Evolutionary conservation across 2,797 vertebrate genomes (phyloP).

Genomic region (Poecile montanus): DNA sequence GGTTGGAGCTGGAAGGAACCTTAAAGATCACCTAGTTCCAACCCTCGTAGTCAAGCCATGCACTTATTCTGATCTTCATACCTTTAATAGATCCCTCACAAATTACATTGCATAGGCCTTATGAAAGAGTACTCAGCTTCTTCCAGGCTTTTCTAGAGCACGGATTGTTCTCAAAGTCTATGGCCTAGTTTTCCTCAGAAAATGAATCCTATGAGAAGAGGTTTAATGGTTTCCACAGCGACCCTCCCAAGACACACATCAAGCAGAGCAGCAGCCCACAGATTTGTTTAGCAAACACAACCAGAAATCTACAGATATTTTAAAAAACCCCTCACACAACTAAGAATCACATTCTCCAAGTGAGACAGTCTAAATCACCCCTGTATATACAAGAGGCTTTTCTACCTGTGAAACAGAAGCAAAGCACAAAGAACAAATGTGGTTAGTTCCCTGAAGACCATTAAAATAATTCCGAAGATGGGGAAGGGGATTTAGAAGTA

Average conservation of each 20-base stretch:
- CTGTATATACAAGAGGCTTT: background rate
- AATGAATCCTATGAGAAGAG: conserved; percentile 51
- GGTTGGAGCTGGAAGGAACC: background rate
- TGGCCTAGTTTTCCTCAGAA: conserved; percentile 72
- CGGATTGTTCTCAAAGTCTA: conserved; percentile 47
- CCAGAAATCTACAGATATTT: background rate
- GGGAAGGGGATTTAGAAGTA: background rate
- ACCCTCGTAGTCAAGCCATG: background rate
- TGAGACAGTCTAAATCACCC: background rate
- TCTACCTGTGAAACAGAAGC: background rate
- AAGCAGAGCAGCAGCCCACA: conserved; percentile 48
- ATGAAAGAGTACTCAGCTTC: conserved; percentile 15
- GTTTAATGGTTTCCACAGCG: conserved; percentile 71
- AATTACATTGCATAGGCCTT: background rate
- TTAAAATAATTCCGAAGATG: background rate
- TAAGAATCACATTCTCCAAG: background rate
- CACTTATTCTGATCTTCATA: background rate
- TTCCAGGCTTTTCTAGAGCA: conserved; percentile 32
- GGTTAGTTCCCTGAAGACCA: background rate
- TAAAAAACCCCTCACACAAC: background rate
- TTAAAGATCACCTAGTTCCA: background rate
- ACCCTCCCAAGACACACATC: conserved; percentile 45
- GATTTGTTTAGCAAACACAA: conserved; percentile 30
- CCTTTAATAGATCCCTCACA: background rate
- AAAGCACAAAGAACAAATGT: background rate